Base-by-base conservation (phyloP, 1,140 invertebrate genomes). In the Trachymyrmex cornetzi region DNA sequence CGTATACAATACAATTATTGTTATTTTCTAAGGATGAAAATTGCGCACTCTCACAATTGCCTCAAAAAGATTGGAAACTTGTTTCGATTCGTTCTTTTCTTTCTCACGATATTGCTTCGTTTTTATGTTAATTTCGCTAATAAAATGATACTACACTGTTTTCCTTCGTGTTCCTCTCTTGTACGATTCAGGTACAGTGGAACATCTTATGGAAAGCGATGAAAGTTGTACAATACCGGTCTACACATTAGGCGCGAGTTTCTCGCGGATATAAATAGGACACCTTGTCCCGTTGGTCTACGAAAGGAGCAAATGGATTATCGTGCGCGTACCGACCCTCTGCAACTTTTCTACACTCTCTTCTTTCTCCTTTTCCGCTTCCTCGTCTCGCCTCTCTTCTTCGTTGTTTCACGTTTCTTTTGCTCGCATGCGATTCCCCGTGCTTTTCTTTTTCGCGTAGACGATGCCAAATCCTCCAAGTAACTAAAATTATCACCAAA, bases 231-330 rank as follows among this genome's bases (percentile, higher is more conserved):
- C 80, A 84, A 84, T 84, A 84, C 69, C 27, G 24, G 80, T 84
- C 55, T 75, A 94, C 94, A 95, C 94, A 94, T 95, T 95, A 95
- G 94, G 93, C 90, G 82, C 86, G 90, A 92, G 89, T 92, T 94
- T 94, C 93, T 94, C 90, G 91, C 88, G 88, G 92, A 90, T 95
- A 95, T 95, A 95, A 95, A 95, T 95, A 95, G 94, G 87, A 93
- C 82, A 91, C 82, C 88, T 91, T 88, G 91, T 90, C 87, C 85
- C 88, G 89, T 89, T 89, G 80, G 87, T 88, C 85, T 79, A 87
- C 92, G 88, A 89, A 90, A 89, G 88, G 90, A 91, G 88, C 91
- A 94, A 93, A 93, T 93, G 91, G 92, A 94, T 93, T 93, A 93
- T 94, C 89, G 89, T 93, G 89, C 88, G 88, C 86, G 88, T 86